Conservation (phyloP, 2,888 invertebrate genomes). For the Synergus itoensis region DNA sequence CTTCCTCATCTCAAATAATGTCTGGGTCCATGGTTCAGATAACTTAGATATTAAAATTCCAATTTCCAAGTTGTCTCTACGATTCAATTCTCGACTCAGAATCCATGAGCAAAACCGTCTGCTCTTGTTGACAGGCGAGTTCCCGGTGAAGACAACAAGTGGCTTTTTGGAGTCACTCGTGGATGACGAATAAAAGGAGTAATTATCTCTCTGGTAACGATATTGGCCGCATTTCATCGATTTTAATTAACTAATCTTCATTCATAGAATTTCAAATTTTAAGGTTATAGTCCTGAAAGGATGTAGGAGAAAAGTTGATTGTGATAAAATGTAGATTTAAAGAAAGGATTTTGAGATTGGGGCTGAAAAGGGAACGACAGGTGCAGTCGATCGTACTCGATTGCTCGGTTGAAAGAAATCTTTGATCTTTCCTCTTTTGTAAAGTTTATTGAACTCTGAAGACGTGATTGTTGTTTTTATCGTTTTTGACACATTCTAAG, state of each 20-base stretch:
- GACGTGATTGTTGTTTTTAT: constrained; percentile 18
- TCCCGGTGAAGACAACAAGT: constrained; percentile 40
- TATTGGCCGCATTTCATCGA: background rate
- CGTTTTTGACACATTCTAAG: constrained; percentile 27
- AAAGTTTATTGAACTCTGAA: constrained; percentile 6
- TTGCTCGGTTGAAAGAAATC: constrained; percentile 19
- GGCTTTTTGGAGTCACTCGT: constrained; percentile 39
- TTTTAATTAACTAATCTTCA: background rate
- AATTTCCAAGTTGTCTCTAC: background rate
- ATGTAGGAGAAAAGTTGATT: background rate
- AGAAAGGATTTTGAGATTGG: constrained; percentile 5
- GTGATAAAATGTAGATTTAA: background rate
- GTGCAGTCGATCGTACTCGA: constrained; percentile 30
- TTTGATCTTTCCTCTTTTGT: background rate
- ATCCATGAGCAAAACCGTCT: background rate
- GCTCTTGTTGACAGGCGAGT: constrained; percentile 37
- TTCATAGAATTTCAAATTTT: background rate
- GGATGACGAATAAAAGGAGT: constrained; percentile 33
- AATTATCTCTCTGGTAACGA: background rate
- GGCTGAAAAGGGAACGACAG: constrained; percentile 23
- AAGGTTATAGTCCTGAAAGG: background rate
- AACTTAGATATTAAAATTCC: background rate
- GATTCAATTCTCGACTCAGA: background rate
- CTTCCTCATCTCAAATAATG: constrained; percentile 18
- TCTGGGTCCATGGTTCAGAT: background rate